Conservation (phyloP, 2,888 invertebrate genomes). For the Timandra comae region DNA sequence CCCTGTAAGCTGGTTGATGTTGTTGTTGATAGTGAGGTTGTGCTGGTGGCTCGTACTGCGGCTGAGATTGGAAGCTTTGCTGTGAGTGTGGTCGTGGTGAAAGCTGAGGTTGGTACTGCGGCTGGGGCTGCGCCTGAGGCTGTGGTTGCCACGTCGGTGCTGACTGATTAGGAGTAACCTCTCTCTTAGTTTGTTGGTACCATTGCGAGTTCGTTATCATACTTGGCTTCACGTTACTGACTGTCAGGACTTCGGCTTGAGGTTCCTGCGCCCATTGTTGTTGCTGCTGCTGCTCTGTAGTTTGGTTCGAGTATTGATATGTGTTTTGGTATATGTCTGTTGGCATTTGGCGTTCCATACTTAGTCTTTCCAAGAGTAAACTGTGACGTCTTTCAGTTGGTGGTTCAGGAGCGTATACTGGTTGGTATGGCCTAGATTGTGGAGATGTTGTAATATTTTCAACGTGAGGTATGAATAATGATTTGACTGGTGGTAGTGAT, state of each 20-base stretch:
- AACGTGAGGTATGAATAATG: slow-evolving; percentile 55
- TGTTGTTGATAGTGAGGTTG: slow-evolving; percentile 34
- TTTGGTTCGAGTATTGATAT: slow-evolving; percentile 42
- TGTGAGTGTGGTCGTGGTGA: slow-evolving; percentile 21
- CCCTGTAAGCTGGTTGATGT: slow-evolving; percentile 25
- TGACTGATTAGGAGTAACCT: slow-evolving; percentile 44
- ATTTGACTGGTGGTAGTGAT: slow-evolving; percentile 53
- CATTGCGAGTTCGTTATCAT: slow-evolving; percentile 63
- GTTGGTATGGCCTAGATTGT: slow-evolving; percentile 49
- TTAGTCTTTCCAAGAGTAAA: slow-evolving; percentile 59
- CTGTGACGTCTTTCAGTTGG: slow-evolving; percentile 63
- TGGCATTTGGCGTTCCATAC: slow-evolving; percentile 61
- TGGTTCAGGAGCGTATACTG: slow-evolving; percentile 46
- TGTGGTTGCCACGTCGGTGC: slow-evolving; percentile 32
- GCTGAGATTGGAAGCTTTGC: slow-evolving; percentile 21
- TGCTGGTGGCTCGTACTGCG: slow-evolving; percentile 22
- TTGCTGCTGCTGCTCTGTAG: slow-evolving; percentile 44
- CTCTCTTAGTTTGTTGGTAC: slow-evolving; percentile 57
- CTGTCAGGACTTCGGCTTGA: slow-evolving; percentile 59
- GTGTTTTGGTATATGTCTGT: slow-evolving; percentile 55
- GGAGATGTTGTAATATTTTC: slow-evolving; percentile 50
- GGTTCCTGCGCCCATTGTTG: slow-evolving; percentile 56
- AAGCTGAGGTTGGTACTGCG: slow-evolving; percentile 23
- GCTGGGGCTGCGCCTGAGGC: slow-evolving; percentile 21
- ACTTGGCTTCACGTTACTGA: slow-evolving; percentile 67